These are phyloP conservation scores for Monopis laevigella DNA, from an alignment of 2,888 invertebrate species.

Conservation along the genomic window DNA sequence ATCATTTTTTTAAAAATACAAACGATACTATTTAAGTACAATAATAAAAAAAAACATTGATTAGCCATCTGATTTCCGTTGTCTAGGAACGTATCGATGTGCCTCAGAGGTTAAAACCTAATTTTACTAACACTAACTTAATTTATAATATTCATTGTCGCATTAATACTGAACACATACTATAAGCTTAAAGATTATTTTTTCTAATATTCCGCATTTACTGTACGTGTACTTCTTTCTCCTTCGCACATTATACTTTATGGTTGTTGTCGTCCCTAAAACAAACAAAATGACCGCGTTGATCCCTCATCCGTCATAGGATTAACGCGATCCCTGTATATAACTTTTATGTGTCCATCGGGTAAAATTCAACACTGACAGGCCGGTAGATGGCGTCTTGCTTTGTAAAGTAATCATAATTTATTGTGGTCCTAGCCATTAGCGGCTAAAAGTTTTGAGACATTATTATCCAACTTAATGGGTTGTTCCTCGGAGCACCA, in stretches of 20 bases:
- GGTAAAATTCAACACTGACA: conserved; percentile 5
- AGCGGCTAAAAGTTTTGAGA: not conserved
- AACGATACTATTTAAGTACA: too few relatives aligned
- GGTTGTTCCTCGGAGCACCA: not conserved
- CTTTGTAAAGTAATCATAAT: not conserved
- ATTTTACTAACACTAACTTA: too few relatives aligned
- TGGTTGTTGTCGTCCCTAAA: conserved; percentile 4
- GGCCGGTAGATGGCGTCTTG: not conserved
- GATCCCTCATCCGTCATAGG: conserved; percentile 11
- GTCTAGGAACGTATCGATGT: too few relatives aligned
- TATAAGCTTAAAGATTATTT: too few relatives aligned
- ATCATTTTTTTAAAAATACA: too few relatives aligned
- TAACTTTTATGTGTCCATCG: conserved; percentile 12
- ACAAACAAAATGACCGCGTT: not conserved
- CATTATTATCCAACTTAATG: not conserved
- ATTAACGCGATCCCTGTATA: conserved; percentile 12
- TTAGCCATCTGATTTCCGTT: too few relatives aligned
- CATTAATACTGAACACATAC: too few relatives aligned
- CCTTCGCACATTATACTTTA: not conserved
- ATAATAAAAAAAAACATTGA: too few relatives aligned
- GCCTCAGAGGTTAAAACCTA: too few relatives aligned
- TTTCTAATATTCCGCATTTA: too few relatives aligned
- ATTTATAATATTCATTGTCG: too few relatives aligned
- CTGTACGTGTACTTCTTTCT: too few relatives aligned
- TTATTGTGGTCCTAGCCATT: not conserved